Percentiles rank a stretch among this genome's conserved stretches.
Conservation (phyloP, 2,888 invertebrate species). For the Pheosia tremula region DNA sequence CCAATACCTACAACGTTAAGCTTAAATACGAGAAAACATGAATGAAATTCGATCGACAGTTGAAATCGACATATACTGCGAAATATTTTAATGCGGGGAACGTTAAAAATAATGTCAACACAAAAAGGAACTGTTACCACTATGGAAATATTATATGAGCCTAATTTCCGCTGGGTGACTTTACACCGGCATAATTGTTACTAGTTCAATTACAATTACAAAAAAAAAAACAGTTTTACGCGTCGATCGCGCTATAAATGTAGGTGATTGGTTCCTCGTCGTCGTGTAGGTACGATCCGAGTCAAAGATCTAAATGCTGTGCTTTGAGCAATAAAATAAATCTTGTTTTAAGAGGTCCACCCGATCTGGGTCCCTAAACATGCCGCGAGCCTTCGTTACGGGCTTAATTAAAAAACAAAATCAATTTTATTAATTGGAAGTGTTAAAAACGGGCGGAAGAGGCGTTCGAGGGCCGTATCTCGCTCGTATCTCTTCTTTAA, state of each 20-base stretch:
- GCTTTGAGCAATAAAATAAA: constrained; percentile 82
- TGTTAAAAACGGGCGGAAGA: constrained; percentile 84
- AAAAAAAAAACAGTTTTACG: constrained; percentile 67
- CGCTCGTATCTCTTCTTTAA: constrained; percentile 82
- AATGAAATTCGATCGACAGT: constrained; percentile 21
- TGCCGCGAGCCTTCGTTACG: constrained; percentile 74
- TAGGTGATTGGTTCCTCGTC: constrained; percentile 60
- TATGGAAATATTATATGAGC: constrained; percentile 47
- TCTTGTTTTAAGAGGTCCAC: constrained; percentile 78
- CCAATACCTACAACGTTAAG: not conserved
- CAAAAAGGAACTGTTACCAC: constrained; percentile 31
- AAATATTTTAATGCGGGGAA: constrained; percentile 12
- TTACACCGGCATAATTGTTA: constrained; percentile 55
- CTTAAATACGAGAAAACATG: constrained; percentile 12
- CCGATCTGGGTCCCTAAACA: constrained; percentile 73
- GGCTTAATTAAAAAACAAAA: constrained; percentile 84
- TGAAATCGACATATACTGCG: constrained; percentile 1
- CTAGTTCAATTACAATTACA: constrained; percentile 58
- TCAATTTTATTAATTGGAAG: constrained; percentile 85
- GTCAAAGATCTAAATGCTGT: constrained; percentile 65
- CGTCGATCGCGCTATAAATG: constrained; percentile 61
- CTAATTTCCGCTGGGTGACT: constrained; percentile 58
- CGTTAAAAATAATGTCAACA: constrained; percentile 19
- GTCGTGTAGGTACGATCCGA: constrained; percentile 54
- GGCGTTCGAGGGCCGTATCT: constrained; percentile 74